A percentile compares a stretch with the other conserved stretches of the same genome.
These are phyloP conservation scores for Phrynosoma platyrhinos DNA, from an alignment of 2,113 vertebrate genomes.

Conservation along the genomic window DNA sequence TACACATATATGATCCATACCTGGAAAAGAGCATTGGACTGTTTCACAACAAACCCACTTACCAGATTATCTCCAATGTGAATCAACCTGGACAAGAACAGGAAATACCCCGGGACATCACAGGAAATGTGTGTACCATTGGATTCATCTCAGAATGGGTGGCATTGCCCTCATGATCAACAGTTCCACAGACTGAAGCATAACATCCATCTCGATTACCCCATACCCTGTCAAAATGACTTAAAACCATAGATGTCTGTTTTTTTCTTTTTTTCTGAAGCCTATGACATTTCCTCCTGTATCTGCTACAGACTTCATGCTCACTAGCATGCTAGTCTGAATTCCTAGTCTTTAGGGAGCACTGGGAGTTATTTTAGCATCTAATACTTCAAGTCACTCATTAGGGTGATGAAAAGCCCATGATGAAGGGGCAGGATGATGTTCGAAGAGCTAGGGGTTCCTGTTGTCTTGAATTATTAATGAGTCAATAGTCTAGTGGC, in stretches of 20 bases:
- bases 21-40: no score
- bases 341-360: constrained; percentile 59
- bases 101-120: not conserved
- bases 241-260: not conserved
- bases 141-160: not conserved
- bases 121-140: not conserved
- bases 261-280: constrained; percentile 2
- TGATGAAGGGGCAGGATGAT: constrained; percentile 70
- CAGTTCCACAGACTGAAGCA: not conserved
- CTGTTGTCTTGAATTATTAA: constrained; percentile 83
- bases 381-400: constrained; percentile 73
- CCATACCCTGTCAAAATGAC: constrained; percentile 10
- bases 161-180: not conserved
- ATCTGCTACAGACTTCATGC: constrained; percentile 1
- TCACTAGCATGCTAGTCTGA: constrained; percentile 52
- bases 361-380: constrained; percentile 65
- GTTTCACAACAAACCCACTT: no score
- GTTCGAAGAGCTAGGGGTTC: constrained; percentile 74
- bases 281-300: constrained; percentile 10
- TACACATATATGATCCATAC: no score
- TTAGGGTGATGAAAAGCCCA: constrained; percentile 75
- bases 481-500: constrained; percentile 72
- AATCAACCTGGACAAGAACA: no score
- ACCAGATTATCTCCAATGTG: no score
- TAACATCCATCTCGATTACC: not conserved